Percentiles rank a stretch among this genome's conserved stretches.
Evolutionary conservation across 2,888 invertebrate genomes (phyloP).

Genomic region (Lepidonotus clava): DNA sequence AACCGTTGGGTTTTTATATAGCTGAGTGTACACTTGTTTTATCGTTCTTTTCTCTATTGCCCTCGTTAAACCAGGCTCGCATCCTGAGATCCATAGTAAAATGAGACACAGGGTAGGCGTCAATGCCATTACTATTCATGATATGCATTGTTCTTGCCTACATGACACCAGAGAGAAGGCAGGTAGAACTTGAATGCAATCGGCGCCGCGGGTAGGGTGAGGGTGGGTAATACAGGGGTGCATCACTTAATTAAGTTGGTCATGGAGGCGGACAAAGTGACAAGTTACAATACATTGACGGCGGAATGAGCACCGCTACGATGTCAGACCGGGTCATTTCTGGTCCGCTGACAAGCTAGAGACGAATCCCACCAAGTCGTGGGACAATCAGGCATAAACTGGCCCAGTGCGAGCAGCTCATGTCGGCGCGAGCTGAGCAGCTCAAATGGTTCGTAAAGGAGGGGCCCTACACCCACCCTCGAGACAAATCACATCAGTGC

Average conservation of each 20-base stretch:
- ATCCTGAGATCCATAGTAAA: no score
- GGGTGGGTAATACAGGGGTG: neutral
- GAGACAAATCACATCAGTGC: constrained; percentile 22
- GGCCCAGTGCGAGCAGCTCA: neutral
- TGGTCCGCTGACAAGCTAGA: neutral
- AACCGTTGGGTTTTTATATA: no score
- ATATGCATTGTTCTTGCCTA: neutral
- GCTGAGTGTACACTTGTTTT: no score
- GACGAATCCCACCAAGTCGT: neutral
- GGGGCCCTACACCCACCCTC: constrained; percentile 18
- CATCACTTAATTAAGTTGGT: constrained; percentile 27
- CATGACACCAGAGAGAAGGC: neutral
- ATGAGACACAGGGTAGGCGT: no score
- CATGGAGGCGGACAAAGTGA: constrained; percentile 16
- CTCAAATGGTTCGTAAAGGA: neutral
- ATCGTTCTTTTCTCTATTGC: no score
- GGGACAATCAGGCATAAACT: constrained; percentile 12
- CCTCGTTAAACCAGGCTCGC: no score
- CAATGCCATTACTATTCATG: constrained; percentile 21
- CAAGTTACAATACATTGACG: constrained; percentile 32
- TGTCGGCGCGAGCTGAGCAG: neutral
- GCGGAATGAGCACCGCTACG: neutral
- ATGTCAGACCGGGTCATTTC: neutral
- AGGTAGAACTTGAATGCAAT: constrained; percentile 20
- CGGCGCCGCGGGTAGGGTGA: no score